Percentiles rank a stretch among this genome's conserved stretches.
Conservation (phyloP, 2,888 invertebrate species). For the Pristionchus mayeri region DNA sequence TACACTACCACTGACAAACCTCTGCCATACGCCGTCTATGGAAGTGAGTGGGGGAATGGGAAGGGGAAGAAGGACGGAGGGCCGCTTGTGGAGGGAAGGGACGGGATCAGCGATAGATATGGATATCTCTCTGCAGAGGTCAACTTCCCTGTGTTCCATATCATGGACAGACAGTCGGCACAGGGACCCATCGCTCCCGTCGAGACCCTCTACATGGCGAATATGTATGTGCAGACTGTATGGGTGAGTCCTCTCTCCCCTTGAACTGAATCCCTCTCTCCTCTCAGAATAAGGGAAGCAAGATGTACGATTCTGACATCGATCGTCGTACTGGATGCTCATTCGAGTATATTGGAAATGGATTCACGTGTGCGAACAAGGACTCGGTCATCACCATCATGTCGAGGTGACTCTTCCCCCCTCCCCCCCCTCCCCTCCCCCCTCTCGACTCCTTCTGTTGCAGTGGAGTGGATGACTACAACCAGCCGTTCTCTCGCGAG, state of each 20-base stretch:
- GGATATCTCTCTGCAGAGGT: slow-evolving; percentile 17
- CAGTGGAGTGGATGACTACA: slow-evolving; percentile 37
- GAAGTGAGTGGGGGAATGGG: background rate
- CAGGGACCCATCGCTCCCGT: background rate
- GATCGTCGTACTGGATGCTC: slow-evolving; percentile 19
- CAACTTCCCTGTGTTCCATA: slow-evolving; percentile 40
- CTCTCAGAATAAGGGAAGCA: background rate
- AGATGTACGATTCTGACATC: slow-evolving; percentile 22
- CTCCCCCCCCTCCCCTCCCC: background rate
- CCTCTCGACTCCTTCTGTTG: background rate
- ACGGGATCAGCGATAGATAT: too few species aligned
- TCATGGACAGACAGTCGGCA: background rate
- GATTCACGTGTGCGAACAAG: slow-evolving; percentile 25
- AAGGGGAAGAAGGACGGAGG: too few species aligned
- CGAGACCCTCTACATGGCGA: slow-evolving; percentile 45
- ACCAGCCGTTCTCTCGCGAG: slow-evolving; percentile 23
- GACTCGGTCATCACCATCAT: slow-evolving; percentile 9
- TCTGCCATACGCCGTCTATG: slow-evolving; percentile 30
- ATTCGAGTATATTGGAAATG: slow-evolving; percentile 17
- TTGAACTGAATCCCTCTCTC: background rate
- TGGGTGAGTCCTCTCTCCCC: background rate
- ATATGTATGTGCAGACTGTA: background rate
- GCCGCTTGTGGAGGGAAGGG: background rate
- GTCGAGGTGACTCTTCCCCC: background rate
- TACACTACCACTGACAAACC: background rate